Evolutionary conservation across 2,797 vertebrate genomes (phyloP).

Genomic region (Cynopterus sphinx): DNA sequence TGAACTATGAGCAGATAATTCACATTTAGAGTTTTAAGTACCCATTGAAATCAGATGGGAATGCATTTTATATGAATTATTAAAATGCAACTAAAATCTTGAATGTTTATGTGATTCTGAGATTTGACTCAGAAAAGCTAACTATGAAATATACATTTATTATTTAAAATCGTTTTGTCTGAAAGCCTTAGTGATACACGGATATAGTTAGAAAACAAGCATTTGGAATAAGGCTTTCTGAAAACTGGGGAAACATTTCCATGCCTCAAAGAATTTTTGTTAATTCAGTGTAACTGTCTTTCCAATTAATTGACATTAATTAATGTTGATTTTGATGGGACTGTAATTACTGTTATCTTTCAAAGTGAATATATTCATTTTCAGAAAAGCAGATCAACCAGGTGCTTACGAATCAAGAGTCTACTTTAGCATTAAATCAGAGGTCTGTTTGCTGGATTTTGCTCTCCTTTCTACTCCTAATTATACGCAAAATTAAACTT

Average conservation of each 20-base stretch:
- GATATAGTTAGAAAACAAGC: background rate
- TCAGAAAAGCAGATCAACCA: slow-evolving; percentile 29
- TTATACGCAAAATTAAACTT: background rate
- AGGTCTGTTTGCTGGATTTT: background rate
- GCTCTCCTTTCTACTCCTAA: background rate
- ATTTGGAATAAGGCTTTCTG: slow-evolving; percentile 5
- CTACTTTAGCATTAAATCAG: background rate
- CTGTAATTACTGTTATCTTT: slow-evolving; percentile 38
- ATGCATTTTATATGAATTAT: slow-evolving; percentile 10
- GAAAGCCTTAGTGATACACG: background rate
- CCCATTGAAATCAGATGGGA: background rate
- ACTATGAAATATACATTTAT: background rate
- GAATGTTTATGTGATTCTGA: slow-evolving; percentile 41
- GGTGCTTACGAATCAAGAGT: background rate
- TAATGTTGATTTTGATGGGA: slow-evolving; percentile 56
- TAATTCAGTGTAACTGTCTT: slow-evolving; percentile 20
- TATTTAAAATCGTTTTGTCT: background rate
- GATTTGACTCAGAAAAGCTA: slow-evolving; percentile 11
- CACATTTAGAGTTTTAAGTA: slow-evolving; percentile 23
- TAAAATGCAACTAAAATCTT: background rate
- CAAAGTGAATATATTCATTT: slow-evolving; percentile 15
- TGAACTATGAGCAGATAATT: slow-evolving; percentile 44
- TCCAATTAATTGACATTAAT: slow-evolving; percentile 39
- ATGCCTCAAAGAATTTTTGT: slow-evolving; percentile 14
- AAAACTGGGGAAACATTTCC: background rate